A percentile compares a stretch with the other conserved stretches of the same genome.
Evolutionary conservation across 2,888 invertebrate species (phyloP).

Genomic region (Rotaria sp.): DNA sequence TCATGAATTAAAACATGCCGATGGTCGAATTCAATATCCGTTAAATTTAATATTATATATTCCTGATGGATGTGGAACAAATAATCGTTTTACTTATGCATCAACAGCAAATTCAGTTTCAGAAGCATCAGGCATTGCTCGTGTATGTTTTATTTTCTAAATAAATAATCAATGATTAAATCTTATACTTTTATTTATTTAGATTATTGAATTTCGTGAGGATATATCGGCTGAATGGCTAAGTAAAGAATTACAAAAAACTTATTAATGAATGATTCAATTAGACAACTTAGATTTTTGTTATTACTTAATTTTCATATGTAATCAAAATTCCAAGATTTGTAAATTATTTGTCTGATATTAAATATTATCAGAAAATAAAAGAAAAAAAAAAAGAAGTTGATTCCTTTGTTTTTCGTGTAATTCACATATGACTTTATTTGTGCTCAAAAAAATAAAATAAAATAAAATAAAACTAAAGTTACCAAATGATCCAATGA

Average conservation of each 20-base stretch:
- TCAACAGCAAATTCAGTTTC: neutral
- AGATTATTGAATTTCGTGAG: neutral
- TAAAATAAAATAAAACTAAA: neutral
- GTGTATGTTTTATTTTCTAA: neutral
- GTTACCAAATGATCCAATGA: neutral
- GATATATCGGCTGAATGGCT: neutral
- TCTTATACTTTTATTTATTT: neutral
- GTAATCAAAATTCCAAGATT: neutral
- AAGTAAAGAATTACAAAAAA: neutral
- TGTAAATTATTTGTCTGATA: neutral
- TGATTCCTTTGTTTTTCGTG: neutral
- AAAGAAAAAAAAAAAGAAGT: neutral
- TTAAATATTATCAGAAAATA: neutral
- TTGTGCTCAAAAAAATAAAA: neutral
- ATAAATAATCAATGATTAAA: neutral
- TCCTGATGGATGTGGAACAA: neutral
- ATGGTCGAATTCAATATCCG: conserved; percentile 7
- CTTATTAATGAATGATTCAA: neutral
- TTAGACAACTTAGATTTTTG: neutral
- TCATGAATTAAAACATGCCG: neutral
- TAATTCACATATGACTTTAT: neutral
- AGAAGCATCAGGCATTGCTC: neutral
- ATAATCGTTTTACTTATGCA: conserved; percentile 2
- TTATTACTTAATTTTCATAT: neutral
- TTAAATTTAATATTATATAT: neutral